Conservation (phyloP, 2,113 vertebrate species). For the Acinonyx jubatus region DNA sequence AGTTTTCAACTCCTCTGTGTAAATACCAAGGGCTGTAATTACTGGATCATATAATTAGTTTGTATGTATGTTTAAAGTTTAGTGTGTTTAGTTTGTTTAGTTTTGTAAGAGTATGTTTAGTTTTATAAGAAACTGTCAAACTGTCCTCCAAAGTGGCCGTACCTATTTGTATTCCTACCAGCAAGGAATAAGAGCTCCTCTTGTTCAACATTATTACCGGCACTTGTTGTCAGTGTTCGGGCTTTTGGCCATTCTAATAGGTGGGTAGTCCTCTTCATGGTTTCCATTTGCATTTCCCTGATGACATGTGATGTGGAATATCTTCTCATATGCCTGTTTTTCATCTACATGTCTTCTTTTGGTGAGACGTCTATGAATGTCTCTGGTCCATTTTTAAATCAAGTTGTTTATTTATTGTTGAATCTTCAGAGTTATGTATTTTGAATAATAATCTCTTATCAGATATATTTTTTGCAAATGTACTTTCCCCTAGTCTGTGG, state of each 20-base stretch:
- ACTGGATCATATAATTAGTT: not conserved
- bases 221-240: not conserved
- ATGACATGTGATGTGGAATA: not conserved
- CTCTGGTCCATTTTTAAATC: not conserved
- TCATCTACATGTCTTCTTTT: not conserved
- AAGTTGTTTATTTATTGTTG: not conserved
- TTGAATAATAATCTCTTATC: no score
- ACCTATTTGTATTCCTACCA: not conserved
- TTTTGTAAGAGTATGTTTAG: not conserved
- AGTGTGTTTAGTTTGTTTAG: not conserved
- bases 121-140: not conserved
- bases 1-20: not conserved
- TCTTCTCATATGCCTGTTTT: not conserved
- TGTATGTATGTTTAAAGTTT: not conserved
- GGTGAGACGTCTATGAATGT: not conserved
- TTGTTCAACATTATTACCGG: not conserved
- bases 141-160: not conserved
- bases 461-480: no score
- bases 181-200: not conserved
- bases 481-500: no score
- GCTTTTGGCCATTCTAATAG: not conserved
- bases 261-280: not conserved
- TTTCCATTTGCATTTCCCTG: not conserved
- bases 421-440: not conserved
- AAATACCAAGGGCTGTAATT: not conserved